Conservation (phyloP, 1,140 invertebrate species). For the Anastrepha obliqua region DNA sequence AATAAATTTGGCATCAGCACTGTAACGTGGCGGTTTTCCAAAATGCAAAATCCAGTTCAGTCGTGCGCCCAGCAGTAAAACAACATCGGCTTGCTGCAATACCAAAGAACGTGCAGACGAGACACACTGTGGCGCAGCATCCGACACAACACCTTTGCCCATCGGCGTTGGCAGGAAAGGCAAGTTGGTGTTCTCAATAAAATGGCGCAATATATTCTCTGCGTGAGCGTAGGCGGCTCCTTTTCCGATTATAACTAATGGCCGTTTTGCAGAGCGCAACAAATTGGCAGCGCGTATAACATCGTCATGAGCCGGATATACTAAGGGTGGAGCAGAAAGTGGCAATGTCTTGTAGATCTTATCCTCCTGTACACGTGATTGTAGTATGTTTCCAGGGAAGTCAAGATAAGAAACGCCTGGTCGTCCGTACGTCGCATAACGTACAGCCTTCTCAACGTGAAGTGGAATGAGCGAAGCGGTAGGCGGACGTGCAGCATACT, state of each 20-base stretch:
- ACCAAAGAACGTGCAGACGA: slow-evolving; percentile 90
- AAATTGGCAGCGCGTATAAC: slow-evolving; percentile 83
- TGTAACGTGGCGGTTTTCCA: slow-evolving; percentile 90
- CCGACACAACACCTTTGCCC: slow-evolving; percentile 96
- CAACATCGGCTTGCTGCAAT: slow-evolving; percentile 90
- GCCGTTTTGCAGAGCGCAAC: slow-evolving; percentile 83
- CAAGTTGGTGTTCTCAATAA: slow-evolving; percentile 83
- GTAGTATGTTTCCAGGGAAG: slow-evolving; percentile 89
- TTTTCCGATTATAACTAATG: slow-evolving; percentile 95
- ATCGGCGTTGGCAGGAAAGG: slow-evolving; percentile 97
- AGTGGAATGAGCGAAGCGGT: slow-evolving; percentile 87
- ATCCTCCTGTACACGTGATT: slow-evolving; percentile 71
- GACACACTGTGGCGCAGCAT: slow-evolving; percentile 86
- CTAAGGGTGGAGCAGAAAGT: slow-evolving; percentile 79
- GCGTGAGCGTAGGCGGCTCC: slow-evolving; percentile 90
- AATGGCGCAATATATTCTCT: slow-evolving; percentile 81
- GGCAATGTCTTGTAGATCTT: slow-evolving; percentile 71
- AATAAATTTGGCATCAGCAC: slow-evolving; percentile 89
- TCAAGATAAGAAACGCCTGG: slow-evolving; percentile 93
- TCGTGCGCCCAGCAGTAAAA: slow-evolving; percentile 91
- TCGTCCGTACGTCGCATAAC: slow-evolving; percentile 88
- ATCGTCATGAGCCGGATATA: slow-evolving; percentile 80
- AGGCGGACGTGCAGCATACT: slow-evolving; percentile 92
- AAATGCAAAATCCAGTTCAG: slow-evolving; percentile 99
- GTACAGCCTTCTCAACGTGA: slow-evolving; percentile 94